Evolutionary conservation across 2,113 vertebrate genomes (phyloP).

Genomic region (Lasiurus borealis): DNA sequence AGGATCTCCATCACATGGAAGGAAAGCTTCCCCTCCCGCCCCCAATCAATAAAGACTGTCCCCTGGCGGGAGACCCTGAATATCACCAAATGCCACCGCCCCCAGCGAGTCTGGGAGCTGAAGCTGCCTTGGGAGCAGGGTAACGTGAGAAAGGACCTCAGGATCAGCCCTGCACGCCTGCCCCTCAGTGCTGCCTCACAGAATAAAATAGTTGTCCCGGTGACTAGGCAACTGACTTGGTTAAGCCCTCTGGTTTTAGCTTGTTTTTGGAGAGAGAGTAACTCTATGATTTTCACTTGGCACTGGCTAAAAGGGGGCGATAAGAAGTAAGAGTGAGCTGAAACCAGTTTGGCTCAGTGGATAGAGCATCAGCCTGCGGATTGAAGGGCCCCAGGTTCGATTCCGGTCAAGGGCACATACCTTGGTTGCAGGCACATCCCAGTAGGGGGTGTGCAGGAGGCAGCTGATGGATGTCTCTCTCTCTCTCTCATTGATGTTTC

Average conservation of each 20-base stretch:
- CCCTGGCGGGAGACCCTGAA: background rate
- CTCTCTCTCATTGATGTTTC: too few species aligned
- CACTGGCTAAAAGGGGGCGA: constrained; percentile 49
- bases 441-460: too few species aligned
- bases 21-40: background rate
- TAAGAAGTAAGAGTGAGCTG: constrained; percentile 42
- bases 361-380: too few species aligned
- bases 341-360: too few species aligned
- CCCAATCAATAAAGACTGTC: background rate
- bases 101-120: background rate
- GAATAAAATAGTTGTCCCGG: constrained; percentile 56
- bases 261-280: constrained; percentile 71
- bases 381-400: too few species aligned
- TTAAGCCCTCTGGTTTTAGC: constrained; percentile 68
- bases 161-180: background rate
- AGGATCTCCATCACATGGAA: background rate
- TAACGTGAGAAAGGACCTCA: background rate
- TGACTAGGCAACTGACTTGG: constrained; percentile 69
- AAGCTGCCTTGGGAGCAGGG: background rate
- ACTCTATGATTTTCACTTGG: constrained; percentile 74
- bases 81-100: background rate
- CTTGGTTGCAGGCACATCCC: too few species aligned
- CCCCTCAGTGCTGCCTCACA: background rate
- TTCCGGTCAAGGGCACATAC: too few species aligned
- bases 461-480: too few species aligned